Base-by-base conservation (phyloP, 1,140 invertebrate species). In the Metaphire vulgaris region DNA sequence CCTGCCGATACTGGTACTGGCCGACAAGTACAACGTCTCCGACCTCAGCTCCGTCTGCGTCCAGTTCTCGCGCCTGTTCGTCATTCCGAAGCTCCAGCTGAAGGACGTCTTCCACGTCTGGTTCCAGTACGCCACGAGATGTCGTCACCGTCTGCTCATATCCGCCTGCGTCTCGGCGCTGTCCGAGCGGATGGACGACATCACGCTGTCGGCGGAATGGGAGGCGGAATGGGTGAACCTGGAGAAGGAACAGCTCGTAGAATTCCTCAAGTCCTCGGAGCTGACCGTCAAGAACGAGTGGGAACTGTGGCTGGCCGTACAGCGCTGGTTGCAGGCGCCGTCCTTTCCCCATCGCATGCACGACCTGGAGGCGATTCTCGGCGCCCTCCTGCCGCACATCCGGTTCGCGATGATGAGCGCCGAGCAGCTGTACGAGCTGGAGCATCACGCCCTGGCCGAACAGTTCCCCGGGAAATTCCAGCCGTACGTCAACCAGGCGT, bases 11-110 rank as follows among this genome's bases (percentile, higher is more conserved):
- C 86, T 97, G 33, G 92, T 91, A 2, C 85, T 97, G 41, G 94
- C 93, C 32, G 95, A 97, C 85, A 97, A 97, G 86, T 97, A 97
- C 85, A 95, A 96, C 87, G 92, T 97, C 2, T 92, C 91, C 89
- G 94, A 96, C 87, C 87, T 97, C 79, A 91, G 92, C 26, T 33
- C 33, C 16, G 86, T 87, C 31, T 87, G 86, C 79, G 82, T 87
- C 28, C 83, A 85, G 72, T 88, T 86, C 81, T 86, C 87, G 12
- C 81, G 85, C 30, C 81, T 80, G 26, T 83, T 84, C 74, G 86
- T 88, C 70, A 83, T 88, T 32, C 85, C 86, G 15, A 83, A 83
- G 73, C 79, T 86, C 1, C 82, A 84, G 69, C 81, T 87, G 28
- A 87, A 87, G 76, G 85, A 87, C 74, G 81, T 88, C 28, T 87